These are phyloP conservation scores for Papilio polytes DNA, from an alignment of 1,140 invertebrate genomes.

Conservation along the genomic window DNA sequence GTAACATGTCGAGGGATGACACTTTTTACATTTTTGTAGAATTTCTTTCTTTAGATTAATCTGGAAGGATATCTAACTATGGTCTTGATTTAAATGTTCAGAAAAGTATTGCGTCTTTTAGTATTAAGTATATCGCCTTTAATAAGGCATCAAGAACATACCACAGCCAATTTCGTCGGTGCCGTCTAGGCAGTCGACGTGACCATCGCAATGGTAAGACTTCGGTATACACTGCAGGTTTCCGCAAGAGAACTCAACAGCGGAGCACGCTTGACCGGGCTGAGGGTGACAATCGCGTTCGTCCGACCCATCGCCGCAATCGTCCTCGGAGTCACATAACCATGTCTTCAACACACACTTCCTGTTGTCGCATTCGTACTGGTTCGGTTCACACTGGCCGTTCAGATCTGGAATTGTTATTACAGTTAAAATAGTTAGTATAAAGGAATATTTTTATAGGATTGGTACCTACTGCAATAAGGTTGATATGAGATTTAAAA, in stretches of 20 bases:
- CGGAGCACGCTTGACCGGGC: conserved; percentile 84
- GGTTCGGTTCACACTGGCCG: conserved; percentile 94
- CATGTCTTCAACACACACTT: conserved; percentile 96
- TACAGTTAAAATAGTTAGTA: conserved; percentile 5
- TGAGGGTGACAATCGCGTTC: conserved; percentile 80
- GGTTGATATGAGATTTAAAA: too few relatives aligned
- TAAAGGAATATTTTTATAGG: neutral
- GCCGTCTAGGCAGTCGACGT: conserved; percentile 94
- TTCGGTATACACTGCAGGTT: conserved; percentile 95
- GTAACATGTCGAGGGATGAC: neutral
- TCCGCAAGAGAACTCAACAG: conserved; percentile 93
- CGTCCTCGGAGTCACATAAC: conserved; percentile 95
- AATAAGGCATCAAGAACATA: conserved; percentile 82
- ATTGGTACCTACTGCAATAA: too few relatives aligned
- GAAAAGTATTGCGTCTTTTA: neutral
- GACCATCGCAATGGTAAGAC: conserved; percentile 96
- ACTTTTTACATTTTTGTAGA: too few relatives aligned
- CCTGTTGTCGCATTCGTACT: conserved; percentile 94
- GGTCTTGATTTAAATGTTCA: too few relatives aligned
- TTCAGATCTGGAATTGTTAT: conserved; percentile 51
- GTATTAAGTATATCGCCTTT: too few relatives aligned
- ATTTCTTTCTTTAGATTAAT: too few relatives aligned
- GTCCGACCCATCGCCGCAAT: conserved; percentile 96
- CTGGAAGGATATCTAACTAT: too few relatives aligned
- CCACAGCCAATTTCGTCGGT: conserved; percentile 97